Percentiles rank a stretch among this genome's conserved stretches.
These are phyloP conservation scores for Stictocephala bisonia DNA, from an alignment of 2,888 invertebrate species.

Conservation along the genomic window DNA sequence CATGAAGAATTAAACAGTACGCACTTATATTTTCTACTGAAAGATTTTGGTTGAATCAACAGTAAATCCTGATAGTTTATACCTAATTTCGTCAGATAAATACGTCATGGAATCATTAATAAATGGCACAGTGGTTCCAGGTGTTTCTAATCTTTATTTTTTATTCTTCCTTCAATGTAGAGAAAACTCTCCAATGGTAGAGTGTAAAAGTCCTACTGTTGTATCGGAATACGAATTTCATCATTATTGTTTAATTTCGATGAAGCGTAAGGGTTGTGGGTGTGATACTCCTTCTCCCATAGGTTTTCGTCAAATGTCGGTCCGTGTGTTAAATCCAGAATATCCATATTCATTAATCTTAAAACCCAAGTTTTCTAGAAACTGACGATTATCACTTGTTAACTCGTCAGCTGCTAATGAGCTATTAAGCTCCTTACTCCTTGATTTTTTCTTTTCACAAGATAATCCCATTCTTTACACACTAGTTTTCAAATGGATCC, in stretches of 20 bases:
- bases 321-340: slow-evolving; percentile 19
- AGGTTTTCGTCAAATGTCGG: slow-evolving; percentile 42
- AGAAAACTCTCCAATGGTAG: slow-evolving; percentile 58
- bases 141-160: neutral
- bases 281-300: slow-evolving; percentile 49
- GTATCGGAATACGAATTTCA: slow-evolving; percentile 61
- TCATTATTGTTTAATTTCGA: slow-evolving; percentile 59
- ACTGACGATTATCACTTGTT: neutral
- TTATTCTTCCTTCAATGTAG: slow-evolving; percentile 47
- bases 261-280: slow-evolving; percentile 59
- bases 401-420: neutral
- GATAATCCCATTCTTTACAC: neutral
- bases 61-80: too few species aligned
- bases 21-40: too few species aligned
- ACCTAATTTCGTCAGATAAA: too few species aligned
- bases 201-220: slow-evolving; percentile 59
- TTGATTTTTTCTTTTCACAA: neutral
- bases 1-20: too few species aligned
- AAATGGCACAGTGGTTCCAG: slow-evolving; percentile 8
- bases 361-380: slow-evolving; percentile 8
- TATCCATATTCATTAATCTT: slow-evolving; percentile 1
- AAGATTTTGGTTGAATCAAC: too few species aligned
- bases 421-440: neutral
- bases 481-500: neutral
- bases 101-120: slow-evolving; percentile 33